phyloP scores from a whole-genome alignment of 2,113 vertebrate genomes.

The Ivindomyrus marchei region DNA sequence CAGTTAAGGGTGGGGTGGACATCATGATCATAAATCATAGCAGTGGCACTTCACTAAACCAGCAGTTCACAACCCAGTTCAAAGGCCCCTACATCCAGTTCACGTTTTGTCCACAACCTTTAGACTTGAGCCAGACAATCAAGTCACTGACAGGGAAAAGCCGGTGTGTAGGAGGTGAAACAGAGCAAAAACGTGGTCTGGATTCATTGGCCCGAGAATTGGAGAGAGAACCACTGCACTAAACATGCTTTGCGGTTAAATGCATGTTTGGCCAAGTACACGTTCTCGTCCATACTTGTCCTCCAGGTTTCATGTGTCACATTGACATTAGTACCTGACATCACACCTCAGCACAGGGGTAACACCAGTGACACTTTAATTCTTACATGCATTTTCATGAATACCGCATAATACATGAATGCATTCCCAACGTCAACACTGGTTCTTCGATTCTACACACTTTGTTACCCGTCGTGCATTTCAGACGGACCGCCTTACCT shows the following conservation, averaged over 20 bases:
- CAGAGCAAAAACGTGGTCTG: background rate
- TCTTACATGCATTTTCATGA: background rate
- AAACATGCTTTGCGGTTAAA: background rate
- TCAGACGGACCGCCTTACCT: constrained; percentile 66
- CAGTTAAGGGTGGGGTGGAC: background rate
- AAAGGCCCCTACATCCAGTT: background rate
- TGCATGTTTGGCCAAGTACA: background rate
- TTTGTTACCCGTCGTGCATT: background rate
- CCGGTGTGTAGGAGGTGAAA: background rate
- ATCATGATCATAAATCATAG: background rate
- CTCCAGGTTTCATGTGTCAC: background rate
- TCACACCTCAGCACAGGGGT: background rate
- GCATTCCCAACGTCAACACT: background rate
- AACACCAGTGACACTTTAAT: background rate
- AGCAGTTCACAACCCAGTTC: background rate
- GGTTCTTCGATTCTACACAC: background rate
- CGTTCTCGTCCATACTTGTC: background rate
- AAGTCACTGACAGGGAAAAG: background rate
- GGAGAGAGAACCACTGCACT: background rate
- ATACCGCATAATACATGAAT: background rate
- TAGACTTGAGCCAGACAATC: background rate
- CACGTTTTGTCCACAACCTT: background rate
- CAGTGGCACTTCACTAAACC: background rate
- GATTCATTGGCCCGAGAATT: background rate
- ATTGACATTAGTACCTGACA: background rate